Base-by-base conservation (phyloP, 2,888 invertebrate species). In the Lithophane ornitopus region DNA sequence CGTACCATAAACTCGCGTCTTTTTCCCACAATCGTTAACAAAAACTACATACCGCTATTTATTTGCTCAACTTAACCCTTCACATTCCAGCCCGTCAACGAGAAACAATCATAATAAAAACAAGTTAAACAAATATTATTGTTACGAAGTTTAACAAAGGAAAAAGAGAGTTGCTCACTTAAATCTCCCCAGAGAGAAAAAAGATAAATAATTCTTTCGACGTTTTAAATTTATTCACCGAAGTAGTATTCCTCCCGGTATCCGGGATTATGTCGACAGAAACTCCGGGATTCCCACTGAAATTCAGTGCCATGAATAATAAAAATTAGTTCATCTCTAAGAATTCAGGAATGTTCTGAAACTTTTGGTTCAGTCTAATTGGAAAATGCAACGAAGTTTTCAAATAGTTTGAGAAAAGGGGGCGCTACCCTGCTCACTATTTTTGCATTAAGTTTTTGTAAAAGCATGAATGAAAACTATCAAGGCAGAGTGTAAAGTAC, bases 301-400 rank as follows among this genome's bases (percentile, higher is more conserved):
- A 91, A 92, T 91, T 90, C 86, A 90, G 85, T 85, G 91, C 85
- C 87, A 90, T 92, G 92, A 93, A 94, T 94, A 93, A 93, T 92
- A 91, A 91, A 90, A 92, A 91, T 88, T 88, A 87, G 88, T 71
- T 76, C 80, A 81, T 85, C 81, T 74, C 79, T 74, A 54, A 70
- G 76, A 77, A 76, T 68, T 58, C 74, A 65, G 44, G 56, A 73
- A 69, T 75, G 26, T 67, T 73, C 68, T 39, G 11, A 14, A 81
- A 85, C 62, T 82, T 74, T 61, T 41, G 54, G 58, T 73, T 28
- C 39, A 72, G 56, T 73, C 49, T 80, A 84, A 85, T 87, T 84
- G 73, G 70, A 84, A 84, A 81, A 74, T 70, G 44, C 49, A 69
- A 67, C 41, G 46, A 63, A 76, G 58, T 70, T 78, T 76, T 49